Evolutionary conservation across 2,113 vertebrate genomes (phyloP), one percentile per base, ranked within the genome.

Genomic region (Poecilia latipinna): DNA sequence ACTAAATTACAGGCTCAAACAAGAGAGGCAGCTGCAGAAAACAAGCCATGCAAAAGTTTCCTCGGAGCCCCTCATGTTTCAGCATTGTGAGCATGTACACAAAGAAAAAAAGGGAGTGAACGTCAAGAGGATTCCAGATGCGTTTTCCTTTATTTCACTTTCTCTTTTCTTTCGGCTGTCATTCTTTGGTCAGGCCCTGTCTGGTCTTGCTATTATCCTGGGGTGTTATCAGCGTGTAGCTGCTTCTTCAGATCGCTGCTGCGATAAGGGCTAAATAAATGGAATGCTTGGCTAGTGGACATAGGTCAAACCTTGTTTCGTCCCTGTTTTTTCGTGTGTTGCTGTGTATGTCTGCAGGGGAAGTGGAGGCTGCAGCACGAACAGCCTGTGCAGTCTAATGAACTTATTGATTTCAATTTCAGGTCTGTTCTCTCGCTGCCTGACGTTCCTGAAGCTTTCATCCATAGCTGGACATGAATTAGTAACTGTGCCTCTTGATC

Each of bases 361-460:
- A 95, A 94, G 90, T 92, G 86, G 86, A 84, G 82, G 85, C 77
- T 81, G 88, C 82, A 79, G 85, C 82, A 71, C 29, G 68, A 91
- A 89, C 80, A 54, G 79, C 65, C 84, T 93, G 88, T 89, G 94
- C 93, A 93, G 86, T 88, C 91, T 96, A 95, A 96, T 95, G 93
- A 96, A 96, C 92, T 93, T 95, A 96, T 96, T 96, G 95, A 96
- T 96, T 96, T 96, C 94, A 96, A 96, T 95, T 96, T 90, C 83
- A 86, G 85, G 75, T 89, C 91, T 92, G 88, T 70, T 90, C 91
- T 93, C 88, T 83, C 70, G 44, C 75, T 13, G 75, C 72, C 88
- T 80, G 71, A 80, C 19, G 35, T 79, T 83, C 76, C 85, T 85
- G 79, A 83, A 82, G 90, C 90, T 89, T 90, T 91, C 88, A 90